These are phyloP conservation scores for Conchocele bisecta DNA, from an alignment of 2,888 invertebrate genomes.

Conservation along the genomic window DNA sequence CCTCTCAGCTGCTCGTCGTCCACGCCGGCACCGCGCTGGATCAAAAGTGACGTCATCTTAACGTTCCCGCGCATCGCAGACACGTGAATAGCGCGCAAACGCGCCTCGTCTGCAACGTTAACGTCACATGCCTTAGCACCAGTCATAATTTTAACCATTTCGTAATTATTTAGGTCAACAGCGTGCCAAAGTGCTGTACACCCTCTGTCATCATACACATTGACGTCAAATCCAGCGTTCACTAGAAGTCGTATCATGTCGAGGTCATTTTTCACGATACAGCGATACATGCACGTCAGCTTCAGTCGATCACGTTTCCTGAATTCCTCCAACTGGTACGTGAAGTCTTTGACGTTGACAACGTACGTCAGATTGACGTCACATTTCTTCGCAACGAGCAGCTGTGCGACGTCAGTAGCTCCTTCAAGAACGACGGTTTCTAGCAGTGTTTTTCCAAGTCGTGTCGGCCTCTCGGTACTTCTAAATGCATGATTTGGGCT, in stretches of 20 bases:
- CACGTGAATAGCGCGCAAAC: conserved; percentile 72
- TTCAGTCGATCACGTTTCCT: conserved; percentile 65
- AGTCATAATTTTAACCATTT: conserved; percentile 69
- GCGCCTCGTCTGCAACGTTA: conserved; percentile 67
- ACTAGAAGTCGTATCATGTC: conserved; percentile 69
- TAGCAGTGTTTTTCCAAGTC: conserved; percentile 68
- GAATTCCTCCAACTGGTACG: conserved; percentile 60
- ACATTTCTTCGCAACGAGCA: conserved; percentile 61
- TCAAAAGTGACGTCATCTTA: conserved; percentile 65
- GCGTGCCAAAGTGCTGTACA: conserved; percentile 75
- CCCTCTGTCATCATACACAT: conserved; percentile 69
- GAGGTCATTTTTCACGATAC: conserved; percentile 66
- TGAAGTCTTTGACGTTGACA: conserved; percentile 65
- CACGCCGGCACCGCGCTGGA: conserved; percentile 68
- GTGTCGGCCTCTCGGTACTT: conserved; percentile 59
- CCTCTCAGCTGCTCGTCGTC: conserved; percentile 72
- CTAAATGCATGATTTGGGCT: conserved; percentile 70
- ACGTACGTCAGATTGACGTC: conserved; percentile 68
- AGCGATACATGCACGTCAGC: conserved; percentile 66
- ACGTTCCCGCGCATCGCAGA: conserved; percentile 72
- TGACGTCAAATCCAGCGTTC: conserved; percentile 71
- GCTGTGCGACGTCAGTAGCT: conserved; percentile 59
- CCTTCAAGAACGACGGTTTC: conserved; percentile 64
- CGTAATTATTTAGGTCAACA: conserved; percentile 70
- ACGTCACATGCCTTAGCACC: conserved; percentile 63